A percentile compares a stretch with the other conserved stretches of the same genome.
Conservation (phyloP, 2,797 vertebrate species). For the Anableps anableps region DNA sequence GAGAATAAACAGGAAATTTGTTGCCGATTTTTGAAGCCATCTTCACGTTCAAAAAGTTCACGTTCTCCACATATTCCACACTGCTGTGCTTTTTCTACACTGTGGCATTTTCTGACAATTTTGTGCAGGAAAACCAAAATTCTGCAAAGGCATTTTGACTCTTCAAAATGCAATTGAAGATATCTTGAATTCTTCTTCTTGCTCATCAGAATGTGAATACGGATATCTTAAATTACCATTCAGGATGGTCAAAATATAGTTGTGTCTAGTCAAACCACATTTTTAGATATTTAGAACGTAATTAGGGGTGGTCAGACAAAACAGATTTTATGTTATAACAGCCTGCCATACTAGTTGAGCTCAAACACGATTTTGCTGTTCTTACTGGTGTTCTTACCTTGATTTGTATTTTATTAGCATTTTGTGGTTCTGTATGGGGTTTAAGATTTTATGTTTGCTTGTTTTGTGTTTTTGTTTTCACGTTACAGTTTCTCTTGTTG, state of each 20-base stretch:
- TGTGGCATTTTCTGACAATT: not conserved
- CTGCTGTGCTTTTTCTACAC: not conserved
- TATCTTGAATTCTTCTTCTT: no score
- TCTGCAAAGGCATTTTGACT: not conserved
- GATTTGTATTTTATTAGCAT: not conserved
- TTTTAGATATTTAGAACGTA: no score
- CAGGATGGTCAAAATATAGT: no score
- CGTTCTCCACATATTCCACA: not conserved
- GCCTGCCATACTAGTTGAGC: no score
- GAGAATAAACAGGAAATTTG: not conserved
- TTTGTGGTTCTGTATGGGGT: not conserved
- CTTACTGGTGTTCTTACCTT: not conserved
- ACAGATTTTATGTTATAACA: no score
- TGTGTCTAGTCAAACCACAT: no score
- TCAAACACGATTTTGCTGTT: not conserved
- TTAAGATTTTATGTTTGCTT: not conserved
- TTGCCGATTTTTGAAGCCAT: not conserved
- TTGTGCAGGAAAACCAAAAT: not conserved
- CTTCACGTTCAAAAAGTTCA: not conserved
- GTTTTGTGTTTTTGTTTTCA: not conserved
- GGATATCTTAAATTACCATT: no score
- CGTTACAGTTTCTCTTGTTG: not conserved
- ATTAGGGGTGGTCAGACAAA: no score
- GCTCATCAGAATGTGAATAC: no score
- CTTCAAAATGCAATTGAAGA: no score